Conservation (phyloP, 2,797 vertebrate genomes). For the Hafferia zeledoni region DNA sequence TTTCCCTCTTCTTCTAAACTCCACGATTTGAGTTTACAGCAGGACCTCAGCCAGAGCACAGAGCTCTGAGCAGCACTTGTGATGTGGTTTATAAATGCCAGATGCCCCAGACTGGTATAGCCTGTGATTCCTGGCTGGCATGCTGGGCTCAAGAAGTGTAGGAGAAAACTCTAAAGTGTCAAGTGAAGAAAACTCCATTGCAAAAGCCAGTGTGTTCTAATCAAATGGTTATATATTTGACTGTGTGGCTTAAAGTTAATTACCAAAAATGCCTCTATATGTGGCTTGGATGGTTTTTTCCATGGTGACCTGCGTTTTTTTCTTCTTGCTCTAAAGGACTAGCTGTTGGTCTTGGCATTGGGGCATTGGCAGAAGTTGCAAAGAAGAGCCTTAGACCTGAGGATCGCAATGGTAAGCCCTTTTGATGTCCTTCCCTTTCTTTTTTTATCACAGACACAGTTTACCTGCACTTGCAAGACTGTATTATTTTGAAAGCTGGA, state of each 20-base stretch:
- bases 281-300: neutral
- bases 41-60: neutral
- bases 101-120: neutral
- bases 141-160: neutral
- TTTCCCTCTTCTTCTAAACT: neutral
- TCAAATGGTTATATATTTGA: neutral
- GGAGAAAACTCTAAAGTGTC: neutral
- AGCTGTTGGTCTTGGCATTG: constrained; percentile 93
- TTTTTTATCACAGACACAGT: neutral
- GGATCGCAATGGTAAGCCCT: constrained; percentile 78
- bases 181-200: neutral
- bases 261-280: neutral
- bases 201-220: neutral
- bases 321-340: constrained; percentile 80
- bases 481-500: neutral
- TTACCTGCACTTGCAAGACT: neutral
- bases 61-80: neutral
- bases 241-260: neutral
- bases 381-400: constrained; percentile 91
- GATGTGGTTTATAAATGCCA: neutral
- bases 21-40: neutral
- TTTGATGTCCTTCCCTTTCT: neutral
- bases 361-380: constrained; percentile 93
- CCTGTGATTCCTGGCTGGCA: neutral
- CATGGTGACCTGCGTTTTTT: neutral